Evolutionary conservation across 2,113 vertebrate species (phyloP), one percentile per base, ranked within the genome.

Genomic region (Antennarius striatus): DNA sequence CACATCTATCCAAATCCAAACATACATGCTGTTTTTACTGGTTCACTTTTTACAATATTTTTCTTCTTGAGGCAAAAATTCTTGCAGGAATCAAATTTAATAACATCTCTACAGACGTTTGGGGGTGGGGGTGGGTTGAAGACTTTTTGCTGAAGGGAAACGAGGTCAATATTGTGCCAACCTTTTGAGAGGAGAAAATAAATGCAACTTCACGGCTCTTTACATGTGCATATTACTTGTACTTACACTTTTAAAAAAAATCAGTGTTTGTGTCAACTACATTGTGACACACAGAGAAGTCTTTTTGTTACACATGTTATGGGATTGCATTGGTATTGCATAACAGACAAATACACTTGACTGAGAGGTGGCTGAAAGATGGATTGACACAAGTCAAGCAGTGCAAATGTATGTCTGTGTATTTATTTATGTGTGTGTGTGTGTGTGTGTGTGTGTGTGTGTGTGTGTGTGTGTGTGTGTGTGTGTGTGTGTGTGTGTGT

Each of bases 61-160:
- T 56, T 50, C 6, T 46, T 16, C 36, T 56, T 32, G 4, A 40
- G 30, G 56, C 10, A 29, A 54, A 55, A 16, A 54, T 12, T 43
- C 10, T 52, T 16, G 63, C 70, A 80, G 75, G 73, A 86, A 36
- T 36, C 7, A 36, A 36, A 36, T 36, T 4, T 5, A 82, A 85
- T 78, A 9, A 61, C 30, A 56, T 52, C 60, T 79, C 56, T 54
- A 30, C 55, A 61, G 42, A 2, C 3, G 11, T 43, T 3, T 36
- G 3, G 32, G 32, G 32, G 32, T 4, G 32, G 32, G 42, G 45
- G 17, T 11, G 29, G 29, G 60, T 0, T 53, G 22, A 63, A 57
- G 13, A 55, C 6, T 54, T 36, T 46, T 22, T 50, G 4, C 43
- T 50, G 15, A 43, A 16, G 13, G 30, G 51, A 50, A 70, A 67